Percentiles rank a stretch among this genome's conserved stretches.
Conservation (phyloP, 2,888 invertebrate genomes). For the Choreutis nemorana region DNA sequence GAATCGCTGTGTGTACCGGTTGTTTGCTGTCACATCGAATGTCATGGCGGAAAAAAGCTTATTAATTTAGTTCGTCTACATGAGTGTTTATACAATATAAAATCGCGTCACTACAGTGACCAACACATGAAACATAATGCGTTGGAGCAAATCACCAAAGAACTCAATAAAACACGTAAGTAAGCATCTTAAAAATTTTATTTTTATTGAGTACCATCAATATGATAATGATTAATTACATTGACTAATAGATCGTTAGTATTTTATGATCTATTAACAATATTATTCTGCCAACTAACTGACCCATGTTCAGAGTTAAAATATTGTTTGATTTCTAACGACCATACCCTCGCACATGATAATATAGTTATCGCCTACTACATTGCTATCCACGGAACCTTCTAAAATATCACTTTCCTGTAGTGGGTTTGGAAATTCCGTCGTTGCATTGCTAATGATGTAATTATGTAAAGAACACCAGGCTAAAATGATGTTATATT, state of each 20-base stretch:
- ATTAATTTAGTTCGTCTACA: conserved; percentile 10
- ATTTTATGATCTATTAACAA: conserved; percentile 3
- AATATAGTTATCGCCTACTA: too few species aligned
- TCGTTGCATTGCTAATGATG: conserved; percentile 5
- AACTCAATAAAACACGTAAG: conserved; percentile 4
- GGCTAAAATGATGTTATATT: conserved; percentile 4
- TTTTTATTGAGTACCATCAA: conserved; percentile 5
- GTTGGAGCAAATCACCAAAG: conserved; percentile 7
- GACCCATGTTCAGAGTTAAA: conserved; percentile 9
- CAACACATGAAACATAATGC: conserved; percentile 9
- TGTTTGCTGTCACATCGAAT: conserved; percentile 9
- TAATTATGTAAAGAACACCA: conserved; percentile 3
- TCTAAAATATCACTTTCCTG: conserved; percentile 8
- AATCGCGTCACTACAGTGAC: conserved; percentile 9
- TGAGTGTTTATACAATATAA: conserved; percentile 10
- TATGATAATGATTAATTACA: conserved; percentile 5
- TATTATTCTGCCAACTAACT: conserved; percentile 5
- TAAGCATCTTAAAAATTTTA: conserved; percentile 4
- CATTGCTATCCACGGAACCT: conserved; percentile 8
- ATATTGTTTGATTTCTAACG: conserved; percentile 10
- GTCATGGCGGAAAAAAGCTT: conserved; percentile 8
- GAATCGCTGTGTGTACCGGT: conserved; percentile 9
- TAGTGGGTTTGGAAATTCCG: conserved; percentile 6
- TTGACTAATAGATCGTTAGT: conserved; percentile 5
- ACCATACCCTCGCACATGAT: conserved; percentile 8